phyloP scores from a whole-genome alignment of 1,140 invertebrate species.

The Drosophila simulans region DNA sequence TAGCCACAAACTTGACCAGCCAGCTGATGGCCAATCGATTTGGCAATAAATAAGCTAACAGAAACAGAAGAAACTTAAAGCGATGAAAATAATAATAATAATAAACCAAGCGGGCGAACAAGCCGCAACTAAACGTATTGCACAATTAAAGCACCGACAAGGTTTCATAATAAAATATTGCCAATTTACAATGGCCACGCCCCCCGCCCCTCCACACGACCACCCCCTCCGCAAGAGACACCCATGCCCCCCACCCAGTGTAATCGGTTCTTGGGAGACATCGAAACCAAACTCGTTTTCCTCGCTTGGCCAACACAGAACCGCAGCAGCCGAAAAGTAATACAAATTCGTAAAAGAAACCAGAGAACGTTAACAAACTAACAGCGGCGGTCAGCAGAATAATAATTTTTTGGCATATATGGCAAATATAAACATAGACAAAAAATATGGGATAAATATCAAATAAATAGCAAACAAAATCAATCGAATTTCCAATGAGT shows the following conservation, averaged over 20 bases:
- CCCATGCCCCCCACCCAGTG: constrained; percentile 15
- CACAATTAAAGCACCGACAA: constrained; percentile 61
- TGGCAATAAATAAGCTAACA: constrained; percentile 49
- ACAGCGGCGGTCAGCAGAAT: constrained; percentile 10
- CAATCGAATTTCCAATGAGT: too few species aligned
- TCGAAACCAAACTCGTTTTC: constrained; percentile 48
- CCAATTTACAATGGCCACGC: constrained; percentile 59
- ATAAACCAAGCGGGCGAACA: constrained; percentile 1
- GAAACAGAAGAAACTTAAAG: constrained; percentile 18
- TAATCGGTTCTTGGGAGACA: constrained; percentile 44
- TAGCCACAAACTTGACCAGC: constrained; percentile 47
- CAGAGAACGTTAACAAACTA: constrained; percentile 21
- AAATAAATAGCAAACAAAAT: too few species aligned
- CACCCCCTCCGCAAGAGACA: constrained; percentile 9
- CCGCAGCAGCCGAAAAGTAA: constrained; percentile 26
- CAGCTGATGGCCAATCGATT: constrained; percentile 25
- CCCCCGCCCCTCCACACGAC: not conserved
- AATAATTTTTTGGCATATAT: not conserved
- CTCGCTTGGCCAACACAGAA: constrained; percentile 31
- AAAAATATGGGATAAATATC: too few species aligned
- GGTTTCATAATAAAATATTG: constrained; percentile 77
- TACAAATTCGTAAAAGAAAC: constrained; percentile 22
- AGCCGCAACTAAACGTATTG: constrained; percentile 38
- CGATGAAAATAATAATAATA: not conserved
- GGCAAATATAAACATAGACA: too few species aligned